Evolutionary conservation across 1,140 invertebrate species (phyloP), one percentile per base, ranked within the genome.

Genomic region (Drosophila baimaii): DNA sequence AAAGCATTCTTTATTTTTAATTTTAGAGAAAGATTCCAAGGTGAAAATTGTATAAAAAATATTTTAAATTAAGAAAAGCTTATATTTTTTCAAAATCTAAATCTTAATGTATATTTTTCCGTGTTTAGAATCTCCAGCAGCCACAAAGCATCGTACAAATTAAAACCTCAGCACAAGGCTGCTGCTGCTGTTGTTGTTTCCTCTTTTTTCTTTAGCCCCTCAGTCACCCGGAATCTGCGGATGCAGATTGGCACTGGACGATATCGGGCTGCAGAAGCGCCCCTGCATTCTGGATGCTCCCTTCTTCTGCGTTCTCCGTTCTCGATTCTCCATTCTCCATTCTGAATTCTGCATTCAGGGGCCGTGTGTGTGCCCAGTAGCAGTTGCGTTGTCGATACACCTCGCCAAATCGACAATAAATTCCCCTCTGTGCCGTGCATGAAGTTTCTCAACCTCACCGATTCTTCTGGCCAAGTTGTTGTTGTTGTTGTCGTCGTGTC

Each of bases 311-410:
- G 39, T 29, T 31, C 27, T 39, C 39, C 49, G 21, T 13, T 29
- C 52, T 35, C 25, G 39, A 29, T 13, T 54, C 31, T 15, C 23
- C 37, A 23, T 23, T 39, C 59, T 12, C 13, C 31, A 35, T 31
- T 68, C 64, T 41, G 65, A 52, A 69, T 69, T 69, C 65, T 69
- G 65, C 65, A 69, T 52, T 69, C 65, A 29, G 65, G 8, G 62
- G 15, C 49, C 70, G 56, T 56, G 73, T 56, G 73, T 89, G 81
- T 91, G 90, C 90, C 90, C 90, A 89, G 90, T 91, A 91, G 90
- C 90, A 86, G 89, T 91, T 91, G 90, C 89, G 66, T 91, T 90
- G 90, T 91, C 90, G 90, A 91, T 91, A 91, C 90, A 84, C 84
- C 80, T 91, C 84, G 77, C 79, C 76, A 79, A 88, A 91, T 90